These are phyloP conservation scores for Heteronetta atricapilla DNA, from an alignment of 2,113 vertebrate species.

Conservation along the genomic window DNA sequence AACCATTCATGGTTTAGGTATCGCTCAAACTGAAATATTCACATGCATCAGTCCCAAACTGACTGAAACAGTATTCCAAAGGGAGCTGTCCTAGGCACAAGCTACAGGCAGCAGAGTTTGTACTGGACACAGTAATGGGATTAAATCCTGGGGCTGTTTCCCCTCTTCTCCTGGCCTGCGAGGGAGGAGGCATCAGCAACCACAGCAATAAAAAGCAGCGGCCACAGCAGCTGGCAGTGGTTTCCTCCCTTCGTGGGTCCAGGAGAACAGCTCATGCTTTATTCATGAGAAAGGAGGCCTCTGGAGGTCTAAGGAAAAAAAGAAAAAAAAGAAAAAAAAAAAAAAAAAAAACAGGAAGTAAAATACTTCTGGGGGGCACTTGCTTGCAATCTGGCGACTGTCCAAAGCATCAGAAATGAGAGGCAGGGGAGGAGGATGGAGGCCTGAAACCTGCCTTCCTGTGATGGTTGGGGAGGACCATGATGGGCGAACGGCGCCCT, in stretches of 20 bases:
- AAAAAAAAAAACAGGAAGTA: slow-evolving; percentile 72
- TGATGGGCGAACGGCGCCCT: background rate
- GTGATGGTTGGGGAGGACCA: background rate
- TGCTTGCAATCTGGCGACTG: background rate
- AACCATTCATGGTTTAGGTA: background rate
- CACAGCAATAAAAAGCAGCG: slow-evolving; percentile 57
- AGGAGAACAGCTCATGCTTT: slow-evolving; percentile 74
- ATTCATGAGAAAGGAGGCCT: slow-evolving; percentile 72
- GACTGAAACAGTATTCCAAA: background rate
- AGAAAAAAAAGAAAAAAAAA: slow-evolving; percentile 31
- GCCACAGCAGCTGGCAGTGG: slow-evolving; percentile 63
- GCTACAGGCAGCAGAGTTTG: background rate
- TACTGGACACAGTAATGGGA: background rate
- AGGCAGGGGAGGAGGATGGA: background rate
- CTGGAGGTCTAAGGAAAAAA: slow-evolving; percentile 22
- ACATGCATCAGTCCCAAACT: background rate
- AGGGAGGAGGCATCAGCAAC: slow-evolving; percentile 62
- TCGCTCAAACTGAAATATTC: background rate
- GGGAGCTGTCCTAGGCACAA: background rate
- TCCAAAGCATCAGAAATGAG: background rate
- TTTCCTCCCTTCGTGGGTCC: slow-evolving; percentile 52
- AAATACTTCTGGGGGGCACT: slow-evolving; percentile 63
- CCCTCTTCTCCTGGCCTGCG: background rate
- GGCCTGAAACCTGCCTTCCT: background rate
- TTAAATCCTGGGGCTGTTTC: background rate